phyloP scores from a whole-genome alignment of 2,797 vertebrate genomes.

The Platalea minor region DNA sequence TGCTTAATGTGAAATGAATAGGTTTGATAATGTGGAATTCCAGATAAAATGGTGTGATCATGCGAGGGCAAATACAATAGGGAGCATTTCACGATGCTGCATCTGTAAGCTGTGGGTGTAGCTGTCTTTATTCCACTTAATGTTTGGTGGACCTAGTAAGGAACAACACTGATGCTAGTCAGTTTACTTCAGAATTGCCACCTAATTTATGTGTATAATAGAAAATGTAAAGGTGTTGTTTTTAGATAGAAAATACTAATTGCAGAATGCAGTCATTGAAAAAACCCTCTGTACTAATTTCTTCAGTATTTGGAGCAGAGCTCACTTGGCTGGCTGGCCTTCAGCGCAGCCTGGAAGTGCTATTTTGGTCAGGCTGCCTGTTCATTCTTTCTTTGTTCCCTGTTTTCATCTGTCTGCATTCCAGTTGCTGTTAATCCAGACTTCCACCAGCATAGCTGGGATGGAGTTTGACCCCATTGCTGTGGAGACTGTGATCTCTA shows the following conservation, averaged over 20 bases:
- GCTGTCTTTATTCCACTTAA: not conserved
- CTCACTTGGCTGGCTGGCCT: not conserved
- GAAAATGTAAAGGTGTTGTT: not conserved
- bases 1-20: not conserved
- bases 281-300: not conserved
- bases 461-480: not conserved
- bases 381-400: not conserved
- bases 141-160: not conserved
- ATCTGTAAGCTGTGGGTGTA: not conserved
- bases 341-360: not conserved
- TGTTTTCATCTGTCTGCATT: conserved; percentile 18
- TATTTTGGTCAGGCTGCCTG: not conserved
- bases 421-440: not conserved
- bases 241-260: not conserved
- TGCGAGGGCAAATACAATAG: not conserved
- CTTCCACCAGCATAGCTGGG: not conserved
- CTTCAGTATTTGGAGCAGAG: not conserved
- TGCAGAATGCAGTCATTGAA: not conserved
- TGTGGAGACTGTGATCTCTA: not conserved
- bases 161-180: not conserved
- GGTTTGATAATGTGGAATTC: not conserved
- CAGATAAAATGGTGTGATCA: not conserved
- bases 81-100: not conserved
- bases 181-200: not conserved
- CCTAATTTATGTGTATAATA: not conserved